Conservation (phyloP, 2,888 invertebrate genomes). For the Hypolimnas misippus region DNA sequence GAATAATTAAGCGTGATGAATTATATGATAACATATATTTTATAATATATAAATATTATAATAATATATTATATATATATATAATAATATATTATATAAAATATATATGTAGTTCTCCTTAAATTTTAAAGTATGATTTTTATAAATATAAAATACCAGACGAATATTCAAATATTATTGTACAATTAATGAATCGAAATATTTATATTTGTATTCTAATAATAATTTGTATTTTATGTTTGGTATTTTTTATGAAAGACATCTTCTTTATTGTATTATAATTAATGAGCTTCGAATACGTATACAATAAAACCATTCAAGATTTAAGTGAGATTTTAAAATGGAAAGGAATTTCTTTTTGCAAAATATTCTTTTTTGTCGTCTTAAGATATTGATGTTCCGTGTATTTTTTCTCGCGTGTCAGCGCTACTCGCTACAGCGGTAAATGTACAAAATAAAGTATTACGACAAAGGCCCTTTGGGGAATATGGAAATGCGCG, state of each 20-base stretch:
- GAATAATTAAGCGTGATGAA: too few relatives aligned
- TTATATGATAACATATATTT: too few relatives aligned
- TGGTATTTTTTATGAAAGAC: neutral
- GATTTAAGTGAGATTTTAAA: conserved; percentile 19
- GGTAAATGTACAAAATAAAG: conserved; percentile 23
- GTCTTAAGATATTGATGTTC: conserved; percentile 31
- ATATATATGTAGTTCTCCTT: too few relatives aligned
- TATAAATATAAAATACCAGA: too few relatives aligned
- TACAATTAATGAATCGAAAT: neutral
- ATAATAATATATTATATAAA: too few relatives aligned
- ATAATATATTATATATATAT: too few relatives aligned
- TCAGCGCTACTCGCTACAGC: conserved; percentile 24
- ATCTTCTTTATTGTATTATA: neutral
- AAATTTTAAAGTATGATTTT: too few relatives aligned
- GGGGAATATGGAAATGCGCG: neutral
- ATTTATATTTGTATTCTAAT: too few relatives aligned
- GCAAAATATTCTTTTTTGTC: conserved; percentile 33
- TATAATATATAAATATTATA: too few relatives aligned
- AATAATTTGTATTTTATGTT: neutral
- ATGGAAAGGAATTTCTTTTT: conserved; percentile 21
- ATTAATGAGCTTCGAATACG: neutral
- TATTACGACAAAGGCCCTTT: neutral
- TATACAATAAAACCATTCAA: conserved; percentile 4
- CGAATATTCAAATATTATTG: neutral
- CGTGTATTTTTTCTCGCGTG: conserved; percentile 29